Base-by-base conservation (phyloP, 2,797 vertebrate species). In the Sebastes matsubarae region DNA sequence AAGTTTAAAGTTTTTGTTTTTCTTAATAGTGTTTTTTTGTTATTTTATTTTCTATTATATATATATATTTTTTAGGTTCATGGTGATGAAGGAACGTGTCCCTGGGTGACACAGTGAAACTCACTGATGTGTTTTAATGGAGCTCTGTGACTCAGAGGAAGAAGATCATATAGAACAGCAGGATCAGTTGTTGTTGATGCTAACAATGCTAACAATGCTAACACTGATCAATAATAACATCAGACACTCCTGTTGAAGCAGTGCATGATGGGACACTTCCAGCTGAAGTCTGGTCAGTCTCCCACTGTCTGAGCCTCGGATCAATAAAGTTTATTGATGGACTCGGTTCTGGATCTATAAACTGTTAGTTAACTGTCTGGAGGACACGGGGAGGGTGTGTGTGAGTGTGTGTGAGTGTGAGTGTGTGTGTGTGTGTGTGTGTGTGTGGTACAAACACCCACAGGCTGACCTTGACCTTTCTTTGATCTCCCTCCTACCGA, bases 271-370 rank as follows among this genome's bases (percentile, higher is more conserved):
- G 83, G 83, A 85, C 8, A 16, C 57, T 8, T 29, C 25, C 46
- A 75, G 68, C 52, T 74, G 68, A 83, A 27, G 72, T 79, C 82
- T 87, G 87, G 25, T 61, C 61, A 14, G 34, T 71, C 68, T 86
- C 85, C 67, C 80, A 71, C 54, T 55, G 88, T 80, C 86, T 85
- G 75, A 79, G 79, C 76, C 81, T 87, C 63, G 2, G 86, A 87
- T 92, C 90, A 90, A 90, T 89, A 81, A 54, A 4, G 2, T 1
- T 1, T 75, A 70, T 72, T 60, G 87, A 87, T 82, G 9, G 65
- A 63, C 55, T 55, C 18, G 11, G 25, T 22, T 63, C 52, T 75
- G 74, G 77, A 75, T 68, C 66, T 2, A 84, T 81, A 29, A 73
- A 29, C 24, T 57, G 67, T 61, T 59, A 79, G 11, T 36, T 36